These are phyloP conservation scores for Sterrhoptilus dennistouni DNA, from an alignment of 2,113 vertebrate genomes.

Conservation along the genomic window DNA sequence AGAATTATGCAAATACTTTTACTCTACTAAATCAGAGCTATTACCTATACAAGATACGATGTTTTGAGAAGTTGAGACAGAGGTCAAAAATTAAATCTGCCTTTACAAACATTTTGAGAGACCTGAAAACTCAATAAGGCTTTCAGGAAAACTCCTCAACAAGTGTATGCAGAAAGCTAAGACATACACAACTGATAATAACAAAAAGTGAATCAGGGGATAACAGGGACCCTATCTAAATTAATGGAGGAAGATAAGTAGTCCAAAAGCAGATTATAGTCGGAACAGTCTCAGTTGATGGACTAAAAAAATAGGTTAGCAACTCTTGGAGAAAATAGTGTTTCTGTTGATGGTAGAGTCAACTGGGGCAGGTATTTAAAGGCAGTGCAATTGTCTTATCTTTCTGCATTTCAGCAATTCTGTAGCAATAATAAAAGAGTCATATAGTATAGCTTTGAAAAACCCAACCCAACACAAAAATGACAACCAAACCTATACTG, in stretches of 20 bases:
- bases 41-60: neutral
- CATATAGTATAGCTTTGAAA: neutral
- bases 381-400: neutral
- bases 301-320: neutral
- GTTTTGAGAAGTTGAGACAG: neutral
- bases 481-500: fast-evolving
- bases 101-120: neutral
- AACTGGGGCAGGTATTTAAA: neutral
- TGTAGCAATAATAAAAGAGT: neutral
- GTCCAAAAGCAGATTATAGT: neutral
- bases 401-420: neutral
- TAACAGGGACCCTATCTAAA: neutral
- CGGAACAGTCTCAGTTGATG: neutral
- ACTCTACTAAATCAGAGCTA: neutral
- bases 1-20: neutral
- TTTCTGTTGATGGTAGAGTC: neutral
- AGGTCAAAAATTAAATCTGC: neutral
- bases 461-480: neutral
- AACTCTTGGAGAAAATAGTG: neutral
- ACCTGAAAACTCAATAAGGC: neutral
- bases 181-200: neutral
- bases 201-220: neutral
- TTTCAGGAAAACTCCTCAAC: neutral
- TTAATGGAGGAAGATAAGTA: neutral
- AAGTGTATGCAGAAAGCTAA: neutral